Evolutionary conservation across 2,888 invertebrate genomes (phyloP).

Genomic region (Tetanocera ferruginea): DNA sequence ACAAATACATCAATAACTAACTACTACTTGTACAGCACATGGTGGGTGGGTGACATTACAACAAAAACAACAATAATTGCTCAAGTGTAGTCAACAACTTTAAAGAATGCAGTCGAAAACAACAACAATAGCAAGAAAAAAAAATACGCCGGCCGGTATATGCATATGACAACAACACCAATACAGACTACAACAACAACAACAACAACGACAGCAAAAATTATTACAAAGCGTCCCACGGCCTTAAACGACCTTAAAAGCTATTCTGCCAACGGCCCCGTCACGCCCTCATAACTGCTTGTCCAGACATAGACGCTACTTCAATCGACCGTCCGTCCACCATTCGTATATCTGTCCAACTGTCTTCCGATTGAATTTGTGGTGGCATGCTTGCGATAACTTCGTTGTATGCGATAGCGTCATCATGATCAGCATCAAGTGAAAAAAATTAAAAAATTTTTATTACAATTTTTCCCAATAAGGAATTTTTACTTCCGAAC

Average conservation of each 20-base stretch:
- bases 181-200: constrained; percentile 13
- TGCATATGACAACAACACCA: constrained; percentile 22
- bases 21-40: not conserved
- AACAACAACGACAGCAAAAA: not conserved
- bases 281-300: not conserved
- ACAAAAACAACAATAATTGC: not conserved
- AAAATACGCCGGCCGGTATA: not conserved
- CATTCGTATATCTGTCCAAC: not conserved
- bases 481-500: constrained; percentile 37
- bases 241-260: not conserved
- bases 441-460: not conserved
- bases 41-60: not conserved
- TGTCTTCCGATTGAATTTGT: not conserved
- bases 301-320: not conserved
- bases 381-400: not conserved
- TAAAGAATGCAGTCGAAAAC: not conserved
- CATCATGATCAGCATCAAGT: not conserved
- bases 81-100: too few species aligned
- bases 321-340: not conserved
- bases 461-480: constrained; percentile 19
- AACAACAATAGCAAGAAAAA: not conserved
- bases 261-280: not conserved
- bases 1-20: not conserved
- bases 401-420: not conserved
- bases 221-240: not conserved